phyloP scores from a whole-genome alignment of 2,797 vertebrate genomes.

The Molothrus ater region DNA sequence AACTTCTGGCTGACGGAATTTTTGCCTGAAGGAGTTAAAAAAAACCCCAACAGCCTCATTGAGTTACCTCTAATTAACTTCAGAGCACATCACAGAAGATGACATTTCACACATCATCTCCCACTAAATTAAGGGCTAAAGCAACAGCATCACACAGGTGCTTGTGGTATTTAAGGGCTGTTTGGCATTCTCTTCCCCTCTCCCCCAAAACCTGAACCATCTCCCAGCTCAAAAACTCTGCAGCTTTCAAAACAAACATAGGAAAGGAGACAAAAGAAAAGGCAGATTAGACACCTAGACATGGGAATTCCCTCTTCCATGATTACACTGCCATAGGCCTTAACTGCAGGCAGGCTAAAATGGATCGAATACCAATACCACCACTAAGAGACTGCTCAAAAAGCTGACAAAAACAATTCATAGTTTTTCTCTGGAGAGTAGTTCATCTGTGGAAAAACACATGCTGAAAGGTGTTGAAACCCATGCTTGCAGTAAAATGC shows the following conservation, averaged over 20 bases:
- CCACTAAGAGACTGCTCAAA: neutral
- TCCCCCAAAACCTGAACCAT: neutral
- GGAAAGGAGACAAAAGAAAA: neutral
- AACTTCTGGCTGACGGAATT: conserved; percentile 89
- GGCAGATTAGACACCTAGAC: neutral
- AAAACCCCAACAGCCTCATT: neutral
- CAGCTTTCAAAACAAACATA: neutral
- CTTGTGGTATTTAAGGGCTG: neutral
- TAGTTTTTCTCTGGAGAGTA: conserved; percentile 4
- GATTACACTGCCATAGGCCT: neutral
- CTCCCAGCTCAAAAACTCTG: neutral
- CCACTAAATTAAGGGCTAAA: conserved; percentile 14
- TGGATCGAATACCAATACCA: neutral
- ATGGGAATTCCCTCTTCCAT: conserved; percentile 8
- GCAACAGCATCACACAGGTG: neutral
- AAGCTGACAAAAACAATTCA: neutral
- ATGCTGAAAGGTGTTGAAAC: neutral
- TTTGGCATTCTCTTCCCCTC: neutral
- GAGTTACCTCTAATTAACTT: conserved; percentile 22
- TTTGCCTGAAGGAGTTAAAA: conserved; percentile 80
- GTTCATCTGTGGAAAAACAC: neutral
- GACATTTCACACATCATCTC: neutral
- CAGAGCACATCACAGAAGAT: neutral
- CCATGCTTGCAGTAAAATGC: neutral
- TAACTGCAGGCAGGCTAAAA: conserved; percentile 12